phyloP scores from a whole-genome alignment of 2,797 vertebrate genomes.

The Takifugu rubripes region DNA sequence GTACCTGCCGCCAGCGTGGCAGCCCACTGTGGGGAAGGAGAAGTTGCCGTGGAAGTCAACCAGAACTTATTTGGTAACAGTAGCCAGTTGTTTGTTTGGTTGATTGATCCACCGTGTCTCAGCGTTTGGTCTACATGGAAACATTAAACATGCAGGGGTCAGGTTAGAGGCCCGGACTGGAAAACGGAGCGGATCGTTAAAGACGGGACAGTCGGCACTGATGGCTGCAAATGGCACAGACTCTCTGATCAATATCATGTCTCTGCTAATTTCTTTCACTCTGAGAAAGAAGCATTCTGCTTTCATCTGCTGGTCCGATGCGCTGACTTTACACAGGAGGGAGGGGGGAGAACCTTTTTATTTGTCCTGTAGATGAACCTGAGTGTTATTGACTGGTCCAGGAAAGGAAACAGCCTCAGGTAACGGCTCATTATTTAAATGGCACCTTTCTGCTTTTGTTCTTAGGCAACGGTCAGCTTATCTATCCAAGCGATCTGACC shows the following conservation, averaged over 20 bases:
- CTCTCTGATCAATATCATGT: constrained; percentile 38
- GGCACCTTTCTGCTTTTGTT: constrained; percentile 7
- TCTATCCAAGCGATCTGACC: constrained; percentile 55
- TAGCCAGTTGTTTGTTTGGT: neutral
- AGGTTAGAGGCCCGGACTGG: constrained; percentile 21
- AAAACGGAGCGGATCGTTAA: constrained; percentile 23
- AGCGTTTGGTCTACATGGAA: neutral
- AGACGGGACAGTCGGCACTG: constrained; percentile 31
- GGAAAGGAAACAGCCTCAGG: constrained; percentile 19
- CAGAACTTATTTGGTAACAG: constrained; percentile 65
- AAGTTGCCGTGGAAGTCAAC: constrained; percentile 57
- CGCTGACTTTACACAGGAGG: constrained; percentile 29
- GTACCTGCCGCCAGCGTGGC: constrained; percentile 44
- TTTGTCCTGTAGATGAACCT: constrained; percentile 45
- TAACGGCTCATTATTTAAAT: constrained; percentile 29
- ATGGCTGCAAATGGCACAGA: constrained; percentile 48
- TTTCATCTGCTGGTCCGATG: neutral
- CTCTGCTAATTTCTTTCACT: constrained; percentile 45
- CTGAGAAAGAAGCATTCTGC: constrained; percentile 1
- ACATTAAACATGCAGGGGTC: constrained; percentile 17
- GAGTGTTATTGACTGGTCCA: constrained; percentile 42
- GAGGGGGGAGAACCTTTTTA: constrained; percentile 27
- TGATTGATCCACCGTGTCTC: constrained; percentile 2
- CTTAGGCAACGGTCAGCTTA: constrained; percentile 57
- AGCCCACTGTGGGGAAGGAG: constrained; percentile 45